Evolutionary conservation across 2,113 vertebrate species (phyloP), one percentile per base, ranked within the genome.

Genomic region (Falco punctatus): DNA sequence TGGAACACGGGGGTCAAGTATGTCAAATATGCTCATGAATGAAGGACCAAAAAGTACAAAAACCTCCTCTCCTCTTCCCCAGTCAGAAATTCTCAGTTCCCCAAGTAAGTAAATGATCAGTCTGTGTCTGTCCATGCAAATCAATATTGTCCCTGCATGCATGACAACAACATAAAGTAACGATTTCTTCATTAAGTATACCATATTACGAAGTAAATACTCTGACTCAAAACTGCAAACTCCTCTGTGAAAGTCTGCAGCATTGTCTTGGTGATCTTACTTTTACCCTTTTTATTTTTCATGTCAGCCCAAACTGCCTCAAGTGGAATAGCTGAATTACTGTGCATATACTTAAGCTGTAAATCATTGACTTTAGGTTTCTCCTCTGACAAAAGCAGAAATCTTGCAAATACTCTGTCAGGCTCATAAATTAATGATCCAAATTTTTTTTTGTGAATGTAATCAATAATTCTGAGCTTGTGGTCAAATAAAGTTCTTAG

Each of bases 261-360:
- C 80, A 86, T 23, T 81, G 49, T 40, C 42, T 57, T 1, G 0
- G 12, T 51, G 57, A 72, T 85, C 44, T 52, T 88, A 90, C 51
- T 86, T 92, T 62, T 15, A 91, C 10, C 21, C 40, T 81, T 91
- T 80, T 84, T 94, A 86, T 84, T 95, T 91, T 92, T 90, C 58
- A 35, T 62, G 48, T 62, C 62, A 92, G 64, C 30, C 73, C 46
- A 77, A 86, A 82, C n/a, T 73, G 79, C 52, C 51, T 86, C 48
- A 70, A 81, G 74, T 59, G 17, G 59, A 92, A 92, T 3, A 77
- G 69, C 42, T 93, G 89, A 96, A 90, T 62, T 70, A 81, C 64
- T 67, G 48, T 90, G 48, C 70, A 82, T 58, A 66, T 4, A 44
- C 22, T 73, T 82, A 13, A 73, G 23, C 33, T 75, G 61, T 55